Percentiles rank a stretch among this genome's conserved stretches.
Conservation (phyloP, 2,888 invertebrate species). For the Barypeithes pellucidus region DNA sequence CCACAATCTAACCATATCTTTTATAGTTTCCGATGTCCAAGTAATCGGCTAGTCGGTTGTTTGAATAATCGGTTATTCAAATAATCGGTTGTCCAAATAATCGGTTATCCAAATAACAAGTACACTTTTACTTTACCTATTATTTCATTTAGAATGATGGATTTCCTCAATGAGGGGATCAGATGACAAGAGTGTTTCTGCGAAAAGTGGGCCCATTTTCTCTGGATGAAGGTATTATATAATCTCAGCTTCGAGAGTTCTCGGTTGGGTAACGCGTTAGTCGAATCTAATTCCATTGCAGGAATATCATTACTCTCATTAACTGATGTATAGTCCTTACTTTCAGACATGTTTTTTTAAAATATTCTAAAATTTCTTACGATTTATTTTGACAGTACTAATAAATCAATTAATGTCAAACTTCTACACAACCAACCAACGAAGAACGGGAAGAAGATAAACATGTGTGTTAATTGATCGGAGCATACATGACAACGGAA, state of each 20-base stretch:
- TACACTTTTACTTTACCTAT: background rate
- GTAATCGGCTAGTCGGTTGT: no score
- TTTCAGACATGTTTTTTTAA: no score
- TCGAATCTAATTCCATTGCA: background rate
- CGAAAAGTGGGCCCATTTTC: slow-evolving; percentile 21
- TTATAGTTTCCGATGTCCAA: no score
- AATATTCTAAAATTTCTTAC: background rate
- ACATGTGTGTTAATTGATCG: no score
- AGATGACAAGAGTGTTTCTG: slow-evolving; percentile 29
- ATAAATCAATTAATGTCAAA: background rate
- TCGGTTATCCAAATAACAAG: no score
- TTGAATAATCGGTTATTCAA: no score
- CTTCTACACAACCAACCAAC: slow-evolving; percentile 19
- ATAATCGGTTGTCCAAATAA: no score
- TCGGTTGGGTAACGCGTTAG: background rate
- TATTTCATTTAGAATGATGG: slow-evolving; percentile 29
- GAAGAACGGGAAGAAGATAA: no score
- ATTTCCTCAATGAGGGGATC: slow-evolving; percentile 9
- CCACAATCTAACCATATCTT: no score
- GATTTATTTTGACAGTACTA: background rate
- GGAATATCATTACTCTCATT: no score
- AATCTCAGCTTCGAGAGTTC: background rate
- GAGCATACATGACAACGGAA: no score
- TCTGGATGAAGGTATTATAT: slow-evolving; percentile 7
- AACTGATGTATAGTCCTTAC: no score